Evolutionary conservation across 1,140 invertebrate species (phyloP).

Genomic region (Oscheius sp.): DNA sequence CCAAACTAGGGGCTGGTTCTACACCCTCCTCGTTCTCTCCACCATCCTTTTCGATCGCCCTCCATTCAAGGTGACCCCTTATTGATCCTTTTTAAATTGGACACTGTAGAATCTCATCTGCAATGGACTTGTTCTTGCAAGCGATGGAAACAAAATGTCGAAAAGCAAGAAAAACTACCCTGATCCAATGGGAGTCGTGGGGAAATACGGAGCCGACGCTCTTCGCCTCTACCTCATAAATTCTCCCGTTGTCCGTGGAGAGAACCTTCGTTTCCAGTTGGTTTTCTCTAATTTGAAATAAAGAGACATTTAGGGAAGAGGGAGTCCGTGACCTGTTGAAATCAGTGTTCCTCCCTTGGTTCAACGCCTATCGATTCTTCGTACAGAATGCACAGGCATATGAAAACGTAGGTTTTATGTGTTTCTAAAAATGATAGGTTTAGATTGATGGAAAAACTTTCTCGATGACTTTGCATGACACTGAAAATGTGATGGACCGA

Average conservation of each 20-base stretch:
- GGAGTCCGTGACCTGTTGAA: slow-evolving; percentile 92
- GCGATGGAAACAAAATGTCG: slow-evolving; percentile 97
- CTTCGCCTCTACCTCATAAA: slow-evolving; percentile 90
- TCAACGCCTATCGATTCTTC: slow-evolving; percentile 93
- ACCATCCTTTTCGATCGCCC: slow-evolving; percentile 93
- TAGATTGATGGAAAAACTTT: slow-evolving; percentile 48
- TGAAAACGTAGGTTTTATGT: slow-evolving; percentile 70
- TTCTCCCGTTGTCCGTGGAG: slow-evolving; percentile 93
- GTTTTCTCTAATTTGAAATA: background rate
- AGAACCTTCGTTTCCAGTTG: slow-evolving; percentile 82
- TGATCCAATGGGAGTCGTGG: slow-evolving; percentile 84
- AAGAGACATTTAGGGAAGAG: slow-evolving; percentile 72
- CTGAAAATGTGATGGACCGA: slow-evolving; percentile 85
- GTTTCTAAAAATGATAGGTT: too few species aligned
- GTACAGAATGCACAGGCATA: slow-evolving; percentile 85
- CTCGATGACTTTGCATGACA: slow-evolving; percentile 69
- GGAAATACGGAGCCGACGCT: slow-evolving; percentile 94
- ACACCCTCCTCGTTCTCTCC: slow-evolving; percentile 90
- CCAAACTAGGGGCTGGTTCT: slow-evolving; percentile 88
- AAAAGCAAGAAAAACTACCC: slow-evolving; percentile 99
- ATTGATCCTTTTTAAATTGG: background rate
- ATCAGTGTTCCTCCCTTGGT: slow-evolving; percentile 97
- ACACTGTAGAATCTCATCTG: slow-evolving; percentile 78
- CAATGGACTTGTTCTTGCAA: slow-evolving; percentile 88
- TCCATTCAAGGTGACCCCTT: slow-evolving; percentile 74